phyloP scores from a whole-genome alignment of 1,140 invertebrate species.

The Colletes gigas region DNA sequence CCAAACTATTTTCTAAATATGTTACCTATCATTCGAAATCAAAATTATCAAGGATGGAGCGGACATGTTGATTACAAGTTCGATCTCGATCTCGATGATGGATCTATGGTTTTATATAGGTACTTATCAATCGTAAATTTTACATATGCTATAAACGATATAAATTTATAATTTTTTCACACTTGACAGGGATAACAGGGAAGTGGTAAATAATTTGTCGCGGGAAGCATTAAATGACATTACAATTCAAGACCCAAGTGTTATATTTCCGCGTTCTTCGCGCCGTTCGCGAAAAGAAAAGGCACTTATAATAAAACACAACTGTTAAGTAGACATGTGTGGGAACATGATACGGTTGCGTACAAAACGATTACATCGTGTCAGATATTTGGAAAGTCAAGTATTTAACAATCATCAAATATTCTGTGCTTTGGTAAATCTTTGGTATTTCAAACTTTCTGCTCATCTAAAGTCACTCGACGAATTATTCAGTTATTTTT shows the following conservation, averaged over 20 bases:
- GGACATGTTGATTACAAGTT: slow-evolving; percentile 78
- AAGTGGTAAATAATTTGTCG: slow-evolving; percentile 83
- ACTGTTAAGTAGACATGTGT: slow-evolving; percentile 46
- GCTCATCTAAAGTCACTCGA: slow-evolving; percentile 22
- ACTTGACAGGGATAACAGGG: slow-evolving; percentile 84
- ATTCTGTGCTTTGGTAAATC: slow-evolving; percentile 54
- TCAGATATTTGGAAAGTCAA: slow-evolving; percentile 43
- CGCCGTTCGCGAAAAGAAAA: slow-evolving; percentile 85
- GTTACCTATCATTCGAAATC: slow-evolving; percentile 82
- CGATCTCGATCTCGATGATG: slow-evolving; percentile 83
- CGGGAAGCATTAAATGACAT: slow-evolving; percentile 85
- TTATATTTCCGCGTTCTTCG: slow-evolving; percentile 74
- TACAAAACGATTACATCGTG: slow-evolving; percentile 29
- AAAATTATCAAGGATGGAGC: slow-evolving; percentile 83
- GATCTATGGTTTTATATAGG: slow-evolving; percentile 84
- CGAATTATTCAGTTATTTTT: slow-evolving; percentile 42
- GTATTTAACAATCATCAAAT: slow-evolving; percentile 49
- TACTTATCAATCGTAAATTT: slow-evolving; percentile 65
- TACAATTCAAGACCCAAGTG: slow-evolving; percentile 82
- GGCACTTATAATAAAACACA: slow-evolving; percentile 85
- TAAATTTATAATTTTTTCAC: not conserved
- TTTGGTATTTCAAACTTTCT: slow-evolving; percentile 56
- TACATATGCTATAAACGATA: not conserved
- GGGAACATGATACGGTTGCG: slow-evolving; percentile 49
- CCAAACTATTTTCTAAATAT: slow-evolving; percentile 83